A percentile compares a stretch with the other conserved stretches of the same genome.
Conservation (phyloP, 2,113 vertebrate genomes). For the Ptilorrhoa leucosticta region DNA sequence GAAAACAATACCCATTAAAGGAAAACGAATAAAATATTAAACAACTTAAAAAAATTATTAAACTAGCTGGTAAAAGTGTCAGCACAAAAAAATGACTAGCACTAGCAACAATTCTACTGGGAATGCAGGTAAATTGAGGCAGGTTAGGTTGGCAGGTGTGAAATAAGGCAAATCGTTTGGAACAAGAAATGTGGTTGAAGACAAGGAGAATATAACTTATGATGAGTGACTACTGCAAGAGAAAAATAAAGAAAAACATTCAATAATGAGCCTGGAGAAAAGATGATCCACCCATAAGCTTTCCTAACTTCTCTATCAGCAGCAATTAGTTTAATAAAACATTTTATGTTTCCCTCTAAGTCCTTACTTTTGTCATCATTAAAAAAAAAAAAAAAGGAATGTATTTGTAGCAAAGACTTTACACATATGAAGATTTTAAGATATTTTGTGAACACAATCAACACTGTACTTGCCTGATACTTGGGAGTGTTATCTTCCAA, state of each 20-base stretch:
- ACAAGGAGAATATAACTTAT: background rate
- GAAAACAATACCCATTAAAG: background rate
- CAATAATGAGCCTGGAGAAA: background rate
- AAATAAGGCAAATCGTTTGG: background rate
- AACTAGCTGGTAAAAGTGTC: background rate
- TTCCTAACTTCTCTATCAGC: background rate
- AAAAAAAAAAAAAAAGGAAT: background rate
- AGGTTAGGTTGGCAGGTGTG: background rate
- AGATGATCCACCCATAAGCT: background rate
- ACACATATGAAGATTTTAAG: background rate
- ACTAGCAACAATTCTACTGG: background rate
- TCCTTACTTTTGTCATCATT: background rate
- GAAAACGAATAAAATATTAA: background rate
- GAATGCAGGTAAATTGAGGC: background rate
- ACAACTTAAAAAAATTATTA: background rate
- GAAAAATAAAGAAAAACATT: background rate
- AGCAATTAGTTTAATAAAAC: background rate
- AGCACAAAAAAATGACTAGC: background rate
- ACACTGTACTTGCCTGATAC: background rate
- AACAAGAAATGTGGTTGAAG: background rate
- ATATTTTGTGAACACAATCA: background rate
- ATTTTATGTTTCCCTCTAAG: background rate
- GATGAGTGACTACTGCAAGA: background rate
- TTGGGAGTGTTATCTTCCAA: background rate
- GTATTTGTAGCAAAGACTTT: background rate